Conservation (phyloP, 2,888 invertebrate genomes). For the Catotricha subobsoleta region DNA sequence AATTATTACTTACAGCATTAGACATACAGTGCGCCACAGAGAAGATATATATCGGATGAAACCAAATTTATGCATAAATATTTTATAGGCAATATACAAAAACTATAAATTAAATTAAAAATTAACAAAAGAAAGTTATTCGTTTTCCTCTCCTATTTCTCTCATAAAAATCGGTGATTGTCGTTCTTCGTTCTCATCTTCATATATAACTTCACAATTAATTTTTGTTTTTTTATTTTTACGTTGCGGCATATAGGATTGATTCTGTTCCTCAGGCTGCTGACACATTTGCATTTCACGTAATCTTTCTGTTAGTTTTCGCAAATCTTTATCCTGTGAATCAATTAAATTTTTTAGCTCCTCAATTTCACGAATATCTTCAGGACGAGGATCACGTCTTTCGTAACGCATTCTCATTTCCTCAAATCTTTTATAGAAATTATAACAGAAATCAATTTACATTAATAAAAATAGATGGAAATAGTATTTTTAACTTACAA, state of each 20-base stretch:
- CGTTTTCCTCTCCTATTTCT: no score
- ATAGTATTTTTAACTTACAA: slow-evolving; percentile 29
- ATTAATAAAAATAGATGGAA: slow-evolving; percentile 6
- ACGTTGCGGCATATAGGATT: no score
- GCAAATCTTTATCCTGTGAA: slow-evolving; percentile 38
- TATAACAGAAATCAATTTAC: slow-evolving; percentile 2
- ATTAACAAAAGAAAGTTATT: no score
- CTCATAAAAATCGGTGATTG: no score
- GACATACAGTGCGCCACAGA: no score
- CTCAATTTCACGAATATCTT: slow-evolving; percentile 36
- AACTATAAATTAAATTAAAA: no score
- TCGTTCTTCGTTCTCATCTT: slow-evolving; percentile 19
- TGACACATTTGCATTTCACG: slow-evolving; percentile 37
- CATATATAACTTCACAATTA: slow-evolving; percentile 30
- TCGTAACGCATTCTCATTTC: slow-evolving; percentile 39
- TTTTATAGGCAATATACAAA: no score
- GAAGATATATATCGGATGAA: no score
- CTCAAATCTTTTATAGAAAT: slow-evolving; percentile 32
- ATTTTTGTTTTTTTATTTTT: slow-evolving; percentile 18
- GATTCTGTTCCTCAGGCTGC: slow-evolving; percentile 8
- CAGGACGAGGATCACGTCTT: slow-evolving; percentile 35
- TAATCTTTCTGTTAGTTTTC: slow-evolving; percentile 36
- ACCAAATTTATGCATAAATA: no score
- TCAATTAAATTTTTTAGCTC: slow-evolving; percentile 37
- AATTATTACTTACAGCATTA: no score